These are phyloP conservation scores for Hyposmocoma kahamanoa DNA, from an alignment of 1,140 invertebrate genomes.

Conservation along the genomic window DNA sequence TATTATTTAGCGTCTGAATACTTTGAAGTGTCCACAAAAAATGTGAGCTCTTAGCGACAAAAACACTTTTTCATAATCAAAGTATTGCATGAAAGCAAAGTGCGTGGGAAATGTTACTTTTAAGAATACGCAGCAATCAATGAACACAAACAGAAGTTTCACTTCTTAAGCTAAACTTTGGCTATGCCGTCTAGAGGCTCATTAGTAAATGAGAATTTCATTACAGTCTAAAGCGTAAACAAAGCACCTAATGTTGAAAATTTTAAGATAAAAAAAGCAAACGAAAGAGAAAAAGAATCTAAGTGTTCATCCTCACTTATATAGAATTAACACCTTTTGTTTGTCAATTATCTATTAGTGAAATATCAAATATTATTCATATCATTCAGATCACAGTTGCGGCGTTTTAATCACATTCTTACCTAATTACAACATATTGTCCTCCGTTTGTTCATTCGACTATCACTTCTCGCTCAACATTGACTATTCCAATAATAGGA, in stretches of 20 bases:
- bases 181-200: slow-evolving; percentile 59
- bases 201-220: slow-evolving; percentile 38
- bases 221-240: slow-evolving; percentile 53
- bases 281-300: slow-evolving; percentile 31
- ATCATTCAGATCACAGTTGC: slow-evolving; percentile 76
- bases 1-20: slow-evolving; percentile 21
- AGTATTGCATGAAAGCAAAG: background rate
- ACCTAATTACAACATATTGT: slow-evolving; percentile 70
- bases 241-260: slow-evolving; percentile 59
- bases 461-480: slow-evolving; percentile 40
- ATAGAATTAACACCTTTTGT: slow-evolving; percentile 48
- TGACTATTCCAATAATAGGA: slow-evolving; percentile 34
- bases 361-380: slow-evolving; percentile 75
- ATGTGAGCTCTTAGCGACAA: slow-evolving; percentile 9
- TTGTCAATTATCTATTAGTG: slow-evolving; percentile 68
- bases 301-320: slow-evolving; percentile 35
- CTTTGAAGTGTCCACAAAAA: slow-evolving; percentile 32
- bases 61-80: slow-evolving; percentile 20
- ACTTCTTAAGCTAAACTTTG: slow-evolving; percentile 61
- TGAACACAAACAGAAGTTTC: slow-evolving; percentile 25
- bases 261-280: slow-evolving; percentile 36
- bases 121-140: background rate
- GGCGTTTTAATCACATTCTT: slow-evolving; percentile 74
- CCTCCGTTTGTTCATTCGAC: slow-evolving; percentile 55
- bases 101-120: background rate